Conservation (phyloP, 2,888 invertebrate genomes). For the Cylloceria caligata region DNA sequence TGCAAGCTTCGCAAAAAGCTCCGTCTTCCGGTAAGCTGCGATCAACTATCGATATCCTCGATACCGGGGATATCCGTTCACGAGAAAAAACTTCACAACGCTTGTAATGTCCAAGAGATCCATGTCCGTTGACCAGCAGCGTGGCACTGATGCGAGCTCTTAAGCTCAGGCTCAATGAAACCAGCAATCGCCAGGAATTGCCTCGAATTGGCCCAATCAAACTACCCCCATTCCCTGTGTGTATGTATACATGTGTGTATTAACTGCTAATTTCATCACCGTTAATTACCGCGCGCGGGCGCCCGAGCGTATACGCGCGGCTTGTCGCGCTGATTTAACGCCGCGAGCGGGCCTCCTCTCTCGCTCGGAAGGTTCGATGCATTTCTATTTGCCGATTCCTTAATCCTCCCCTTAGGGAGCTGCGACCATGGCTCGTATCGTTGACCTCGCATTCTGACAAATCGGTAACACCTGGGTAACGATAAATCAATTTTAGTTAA, state of each 20-base stretch:
- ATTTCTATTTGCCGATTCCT: not conserved
- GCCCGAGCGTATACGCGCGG: conserved; percentile 62
- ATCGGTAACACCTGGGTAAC: not conserved
- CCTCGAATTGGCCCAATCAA: conserved; percentile 85
- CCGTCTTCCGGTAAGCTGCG: not conserved
- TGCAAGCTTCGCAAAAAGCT: not conserved
- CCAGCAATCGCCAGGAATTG: conserved; percentile 85
- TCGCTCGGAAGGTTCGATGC: not conserved
- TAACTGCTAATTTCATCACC: conserved; percentile 84
- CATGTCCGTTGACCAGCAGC: conserved; percentile 82
- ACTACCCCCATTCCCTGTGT: conserved; percentile 83
- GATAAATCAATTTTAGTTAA: not conserved
- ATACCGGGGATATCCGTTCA: not conserved
- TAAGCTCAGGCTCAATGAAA: conserved; percentile 83
- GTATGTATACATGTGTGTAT: conserved; percentile 82
- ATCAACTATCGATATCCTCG: conserved; percentile 25
- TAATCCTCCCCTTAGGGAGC: conserved; percentile 10
- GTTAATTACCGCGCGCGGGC: conserved; percentile 80
- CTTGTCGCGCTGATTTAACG: conserved; percentile 67
- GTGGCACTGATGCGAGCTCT: conserved; percentile 82
- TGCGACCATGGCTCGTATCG: not conserved
- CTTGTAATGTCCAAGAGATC: conserved; percentile 71
- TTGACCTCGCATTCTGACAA: not conserved
- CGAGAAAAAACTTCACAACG: conserved; percentile 11
- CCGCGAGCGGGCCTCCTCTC: not conserved